phyloP scores from a whole-genome alignment of 2,888 invertebrate species.

The Dynastes hyllus region DNA sequence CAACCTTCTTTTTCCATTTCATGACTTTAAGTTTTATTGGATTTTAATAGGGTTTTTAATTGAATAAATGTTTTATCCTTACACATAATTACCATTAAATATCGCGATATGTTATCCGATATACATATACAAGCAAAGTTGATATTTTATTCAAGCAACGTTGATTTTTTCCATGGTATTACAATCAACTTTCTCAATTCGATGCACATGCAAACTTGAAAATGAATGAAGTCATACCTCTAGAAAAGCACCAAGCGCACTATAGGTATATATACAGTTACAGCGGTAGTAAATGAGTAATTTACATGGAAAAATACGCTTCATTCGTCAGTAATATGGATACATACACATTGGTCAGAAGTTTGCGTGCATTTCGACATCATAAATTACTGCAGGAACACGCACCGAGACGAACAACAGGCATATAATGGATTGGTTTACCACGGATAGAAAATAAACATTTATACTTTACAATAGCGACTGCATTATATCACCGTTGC shows the following conservation, averaged over 20 bases:
- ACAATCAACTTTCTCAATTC: background rate
- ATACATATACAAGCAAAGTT: conserved; percentile 2
- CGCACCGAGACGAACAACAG: conserved; percentile 60
- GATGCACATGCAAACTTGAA: conserved; percentile 14
- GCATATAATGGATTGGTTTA: conserved; percentile 64
- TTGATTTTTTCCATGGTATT: conserved; percentile 2
- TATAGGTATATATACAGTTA: conserved; percentile 26
- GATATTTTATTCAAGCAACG: conserved; percentile 31
- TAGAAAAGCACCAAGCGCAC: conserved; percentile 18
- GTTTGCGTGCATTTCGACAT: conserved; percentile 60
- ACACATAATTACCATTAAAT: conserved; percentile 20
- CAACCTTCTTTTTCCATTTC: background rate
- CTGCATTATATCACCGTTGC: conserved; percentile 49
- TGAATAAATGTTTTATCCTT: conserved; percentile 10
- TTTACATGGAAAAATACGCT: conserved; percentile 49
- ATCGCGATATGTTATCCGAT: conserved; percentile 1
- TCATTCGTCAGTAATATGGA: conserved; percentile 29
- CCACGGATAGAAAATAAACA: conserved; percentile 64
- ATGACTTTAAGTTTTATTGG: conserved; percentile 5
- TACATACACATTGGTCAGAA: conserved; percentile 9
- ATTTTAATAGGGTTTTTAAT: conserved; percentile 1
- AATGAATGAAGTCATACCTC: conserved; percentile 5
- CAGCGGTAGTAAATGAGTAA: conserved; percentile 41
- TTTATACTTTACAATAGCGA: conserved; percentile 59
- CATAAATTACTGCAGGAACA: conserved; percentile 63